Evolutionary conservation across 2,888 invertebrate genomes (phyloP).

Genomic region (Pecten maximus): DNA sequence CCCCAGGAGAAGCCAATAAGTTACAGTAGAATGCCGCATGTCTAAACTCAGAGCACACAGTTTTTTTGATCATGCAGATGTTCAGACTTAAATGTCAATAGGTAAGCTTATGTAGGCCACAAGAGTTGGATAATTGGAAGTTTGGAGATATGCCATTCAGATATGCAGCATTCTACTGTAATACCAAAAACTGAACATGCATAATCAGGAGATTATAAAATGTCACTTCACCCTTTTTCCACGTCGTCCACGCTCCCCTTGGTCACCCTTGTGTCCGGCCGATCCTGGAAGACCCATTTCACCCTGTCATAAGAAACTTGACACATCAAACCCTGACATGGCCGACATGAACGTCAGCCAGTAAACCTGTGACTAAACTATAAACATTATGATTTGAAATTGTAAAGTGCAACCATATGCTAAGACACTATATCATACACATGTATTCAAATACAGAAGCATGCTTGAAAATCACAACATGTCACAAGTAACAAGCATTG

Average conservation of each 20-base stretch:
- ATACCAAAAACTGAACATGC: background rate
- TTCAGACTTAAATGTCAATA: no score
- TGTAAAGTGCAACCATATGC: background rate
- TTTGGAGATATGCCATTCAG: no score
- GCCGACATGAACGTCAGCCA: background rate
- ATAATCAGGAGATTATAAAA: background rate
- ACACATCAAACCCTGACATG: background rate
- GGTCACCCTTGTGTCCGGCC: constrained; percentile 88
- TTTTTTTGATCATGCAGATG: no score
- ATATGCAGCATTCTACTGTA: background rate
- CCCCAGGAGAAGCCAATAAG: background rate
- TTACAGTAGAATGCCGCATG: constrained; percentile 2
- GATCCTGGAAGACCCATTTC: constrained; percentile 84
- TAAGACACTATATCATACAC: background rate
- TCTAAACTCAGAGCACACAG: no score
- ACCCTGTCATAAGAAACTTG: constrained; percentile 73
- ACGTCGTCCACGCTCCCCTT: constrained; percentile 91
- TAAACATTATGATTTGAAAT: background rate
- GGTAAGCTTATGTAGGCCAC: no score
- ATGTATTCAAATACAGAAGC: background rate
- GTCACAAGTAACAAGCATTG: background rate
- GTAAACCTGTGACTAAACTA: background rate
- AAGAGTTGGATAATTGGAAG: no score
- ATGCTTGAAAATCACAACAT: background rate
- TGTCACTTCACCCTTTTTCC: constrained; percentile 84